Conservation (phyloP, 2,888 invertebrate genomes). For the Salpingus planirostris region DNA sequence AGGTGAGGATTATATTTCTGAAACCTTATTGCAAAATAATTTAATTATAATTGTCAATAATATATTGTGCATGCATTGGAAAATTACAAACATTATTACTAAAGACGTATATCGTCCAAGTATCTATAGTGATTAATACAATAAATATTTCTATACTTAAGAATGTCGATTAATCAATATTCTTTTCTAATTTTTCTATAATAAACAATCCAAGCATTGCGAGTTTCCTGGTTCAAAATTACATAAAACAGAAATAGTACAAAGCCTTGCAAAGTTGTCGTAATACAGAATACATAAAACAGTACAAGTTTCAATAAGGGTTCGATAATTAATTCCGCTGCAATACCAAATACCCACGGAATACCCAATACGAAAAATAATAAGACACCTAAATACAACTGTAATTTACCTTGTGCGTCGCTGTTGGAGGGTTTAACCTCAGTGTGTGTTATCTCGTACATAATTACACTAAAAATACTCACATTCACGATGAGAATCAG, state of each 20-base stretch:
- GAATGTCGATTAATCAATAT: constrained; percentile 1
- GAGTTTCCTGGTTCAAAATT: constrained; percentile 50
- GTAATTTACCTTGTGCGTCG: constrained; percentile 44
- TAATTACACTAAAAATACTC: constrained; percentile 49
- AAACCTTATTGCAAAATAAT: constrained; percentile 1
- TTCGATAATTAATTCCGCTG: constrained; percentile 36
- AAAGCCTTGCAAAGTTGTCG: constrained; percentile 51
- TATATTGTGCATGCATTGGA: too few species aligned
- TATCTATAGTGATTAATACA: too few species aligned
- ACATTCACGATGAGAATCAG: constrained; percentile 48
- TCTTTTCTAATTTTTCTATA: constrained; percentile 2
- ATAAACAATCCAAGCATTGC: constrained; percentile 44
- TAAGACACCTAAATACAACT: constrained; percentile 50
- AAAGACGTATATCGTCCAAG: too few species aligned
- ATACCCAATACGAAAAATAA: constrained; percentile 53
- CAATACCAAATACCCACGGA: constrained; percentile 52
- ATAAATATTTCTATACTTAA: constrained; percentile 3
- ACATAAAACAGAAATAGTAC: constrained; percentile 55
- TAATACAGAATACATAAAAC: constrained; percentile 47
- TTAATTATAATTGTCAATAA: too few species aligned
- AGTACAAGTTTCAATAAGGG: constrained; percentile 25
- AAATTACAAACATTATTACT: too few species aligned
- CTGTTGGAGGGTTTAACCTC: constrained; percentile 21
- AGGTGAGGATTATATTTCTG: constrained; percentile 1
- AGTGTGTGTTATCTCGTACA: constrained; percentile 43